Conservation (phyloP, 2,797 vertebrate species). For the Melanotaenia maccullochi region DNA sequence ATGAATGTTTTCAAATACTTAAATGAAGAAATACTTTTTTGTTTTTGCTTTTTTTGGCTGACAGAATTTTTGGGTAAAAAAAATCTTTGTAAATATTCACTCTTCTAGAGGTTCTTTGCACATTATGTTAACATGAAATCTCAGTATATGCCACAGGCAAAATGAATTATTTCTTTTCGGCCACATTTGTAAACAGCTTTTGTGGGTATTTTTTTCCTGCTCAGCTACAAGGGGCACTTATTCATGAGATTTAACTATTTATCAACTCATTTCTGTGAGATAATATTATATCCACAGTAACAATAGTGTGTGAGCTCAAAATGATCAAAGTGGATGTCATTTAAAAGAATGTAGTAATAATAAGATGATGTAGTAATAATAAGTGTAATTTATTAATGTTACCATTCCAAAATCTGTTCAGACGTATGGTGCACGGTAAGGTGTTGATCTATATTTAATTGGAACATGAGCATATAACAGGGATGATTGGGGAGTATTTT, state of each 20-base stretch:
- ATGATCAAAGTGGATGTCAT: background rate
- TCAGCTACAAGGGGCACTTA: background rate
- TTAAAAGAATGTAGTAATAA: background rate
- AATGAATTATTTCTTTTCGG: constrained; percentile 13
- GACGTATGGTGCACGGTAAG: constrained; percentile 18
- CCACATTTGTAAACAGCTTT: constrained; percentile 17
- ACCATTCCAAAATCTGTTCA: constrained; percentile 10
- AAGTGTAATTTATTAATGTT: constrained; percentile 21
- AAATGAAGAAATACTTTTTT: background rate
- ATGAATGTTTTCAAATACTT: background rate
- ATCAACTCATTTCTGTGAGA: constrained; percentile 16
- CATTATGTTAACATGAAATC: background rate
- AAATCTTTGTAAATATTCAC: background rate
- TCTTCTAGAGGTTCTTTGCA: background rate
- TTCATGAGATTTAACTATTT: constrained; percentile 18
- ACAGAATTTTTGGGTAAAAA: background rate
- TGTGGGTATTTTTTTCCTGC: background rate
- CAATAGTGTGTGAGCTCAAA: background rate
- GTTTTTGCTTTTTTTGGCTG: background rate
- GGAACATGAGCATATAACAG: constrained; percentile 28
- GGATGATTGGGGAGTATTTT: constrained; percentile 30
- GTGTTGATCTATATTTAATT: constrained; percentile 43
- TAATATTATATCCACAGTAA: background rate
- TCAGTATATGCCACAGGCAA: background rate
- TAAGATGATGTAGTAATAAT: background rate